Base-by-base conservation (phyloP, 2,113 vertebrate genomes). In the Gasterosteus nipponicus region DNA sequence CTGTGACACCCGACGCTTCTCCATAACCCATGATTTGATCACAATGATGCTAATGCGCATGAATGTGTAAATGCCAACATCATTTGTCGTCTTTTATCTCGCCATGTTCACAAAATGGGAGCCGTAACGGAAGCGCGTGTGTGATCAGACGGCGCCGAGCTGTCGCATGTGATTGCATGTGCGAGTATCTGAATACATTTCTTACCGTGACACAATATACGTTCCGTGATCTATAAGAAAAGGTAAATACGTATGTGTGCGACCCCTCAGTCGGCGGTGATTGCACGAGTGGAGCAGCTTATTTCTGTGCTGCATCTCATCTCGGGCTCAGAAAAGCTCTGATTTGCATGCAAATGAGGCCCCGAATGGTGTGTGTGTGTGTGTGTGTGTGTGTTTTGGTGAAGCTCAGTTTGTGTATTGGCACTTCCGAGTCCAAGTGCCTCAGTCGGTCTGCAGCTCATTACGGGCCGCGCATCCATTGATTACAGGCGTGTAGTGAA, bases 401-500 rank as follows among this genome's bases (percentile, higher is more conserved):
- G 62, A 64, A 77, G 47, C 59, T 70, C 10, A 49, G 46, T 54
- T 60, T 60, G 22, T 54, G 53, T 6, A 14, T 29, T 22, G 10
- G 33, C 41, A 73, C 44, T 18, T 68, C 42, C 3, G 18, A 71
- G 22, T 49, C 39, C 5, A 16, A 71, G 26, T 49, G 57, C 51
- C 64, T 67, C 47, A 42, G 29, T 77, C 18, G 60, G 81, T 56
- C 73, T 76, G 72, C 78, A 77, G 85, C 83, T 87, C 73, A 75
- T 90, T 83, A 85, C 61, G 10, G 26, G 35, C 69, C 0, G 9
- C 10, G 60, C 39, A 9, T 62, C 75, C 68, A 87, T 87, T 87
- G 87, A 88, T 91, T 88, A 74, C 76, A 76, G 82, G 73, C 77
- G 46, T 75, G 83, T 68, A 49, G 69, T 2, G 68, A 82, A 75